phyloP scores from a whole-genome alignment of 2,797 vertebrate genomes.

The Dipus sagitta region DNA sequence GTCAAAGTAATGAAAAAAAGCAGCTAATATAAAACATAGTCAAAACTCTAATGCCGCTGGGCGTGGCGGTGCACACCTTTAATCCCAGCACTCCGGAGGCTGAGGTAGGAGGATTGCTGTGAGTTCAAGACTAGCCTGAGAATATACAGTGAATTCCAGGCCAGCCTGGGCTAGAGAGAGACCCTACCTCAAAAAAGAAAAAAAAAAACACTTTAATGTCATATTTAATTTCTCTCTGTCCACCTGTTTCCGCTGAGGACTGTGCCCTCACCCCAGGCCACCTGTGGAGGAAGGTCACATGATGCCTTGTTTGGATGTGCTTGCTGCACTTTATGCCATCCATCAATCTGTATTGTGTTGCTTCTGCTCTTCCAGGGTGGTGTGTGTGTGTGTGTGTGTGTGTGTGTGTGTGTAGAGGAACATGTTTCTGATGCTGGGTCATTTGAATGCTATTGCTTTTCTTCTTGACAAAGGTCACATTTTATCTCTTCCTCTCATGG shows the following conservation, averaged over 20 bases:
- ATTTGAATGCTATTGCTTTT: constrained; percentile 9
- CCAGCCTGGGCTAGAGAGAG: neutral
- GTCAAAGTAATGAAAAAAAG: neutral
- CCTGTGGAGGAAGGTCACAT: neutral
- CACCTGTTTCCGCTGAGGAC: too few relatives aligned
- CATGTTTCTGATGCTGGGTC: neutral
- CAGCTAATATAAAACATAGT: neutral
- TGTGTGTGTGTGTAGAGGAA: neutral
- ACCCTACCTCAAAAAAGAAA: neutral
- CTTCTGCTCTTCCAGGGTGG: too few relatives aligned
- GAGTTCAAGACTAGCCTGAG: too few relatives aligned
- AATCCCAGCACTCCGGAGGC: too few relatives aligned
- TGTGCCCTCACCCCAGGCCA: neutral
- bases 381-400: too few relatives aligned
- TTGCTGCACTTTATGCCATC: neutral
- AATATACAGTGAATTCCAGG: too few relatives aligned
- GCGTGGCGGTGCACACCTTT: too few relatives aligned
- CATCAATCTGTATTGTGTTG: neutral
- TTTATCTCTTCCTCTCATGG: constrained; percentile 1
- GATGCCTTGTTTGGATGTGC: neutral
- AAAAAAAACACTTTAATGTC: neutral
- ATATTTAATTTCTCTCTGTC: neutral
- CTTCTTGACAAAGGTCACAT: neutral
- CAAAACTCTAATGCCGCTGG: neutral
- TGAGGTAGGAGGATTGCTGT: too few relatives aligned